These are phyloP conservation scores for Melanotaenia nigrans DNA, from an alignment of 2,797 vertebrate species.

Conservation along the genomic window DNA sequence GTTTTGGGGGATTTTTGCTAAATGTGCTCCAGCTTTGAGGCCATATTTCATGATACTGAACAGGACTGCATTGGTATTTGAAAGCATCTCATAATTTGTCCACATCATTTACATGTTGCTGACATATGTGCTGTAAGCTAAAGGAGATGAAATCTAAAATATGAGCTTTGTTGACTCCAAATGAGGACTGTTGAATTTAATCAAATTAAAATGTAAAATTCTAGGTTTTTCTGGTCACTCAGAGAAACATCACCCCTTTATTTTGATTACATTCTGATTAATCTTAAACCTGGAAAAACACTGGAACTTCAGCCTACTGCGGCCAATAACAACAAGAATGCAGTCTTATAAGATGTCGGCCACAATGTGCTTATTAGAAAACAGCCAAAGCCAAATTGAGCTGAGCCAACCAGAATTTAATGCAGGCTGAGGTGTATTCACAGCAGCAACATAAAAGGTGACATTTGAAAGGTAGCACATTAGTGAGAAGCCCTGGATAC, in stretches of 20 bases:
- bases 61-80: too few relatives aligned
- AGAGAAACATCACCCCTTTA: not conserved
- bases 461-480: constrained; percentile 79
- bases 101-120: too few relatives aligned
- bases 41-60: too few relatives aligned
- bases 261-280: not conserved
- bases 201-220: constrained; percentile 13
- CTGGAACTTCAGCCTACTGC: not conserved
- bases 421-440: constrained; percentile 63
- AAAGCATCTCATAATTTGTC: too few relatives aligned
- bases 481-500: constrained; percentile 74
- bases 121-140: not conserved
- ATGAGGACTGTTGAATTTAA: too few relatives aligned
- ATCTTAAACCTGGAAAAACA: not conserved
- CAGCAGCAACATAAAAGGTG: constrained; percentile 74
- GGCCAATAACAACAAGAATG: not conserved
- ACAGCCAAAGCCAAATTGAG: constrained; percentile 57
- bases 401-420: constrained; percentile 52
- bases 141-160: not conserved
- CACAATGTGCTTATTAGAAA: constrained; percentile 48
- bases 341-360: constrained; percentile 10
- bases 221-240: not conserved
- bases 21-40: too few relatives aligned
- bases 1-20: too few relatives aligned
- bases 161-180: constrained; percentile 26